Conservation (phyloP, 2,888 invertebrate species). For the Scaptomyza cyrtandrae region DNA sequence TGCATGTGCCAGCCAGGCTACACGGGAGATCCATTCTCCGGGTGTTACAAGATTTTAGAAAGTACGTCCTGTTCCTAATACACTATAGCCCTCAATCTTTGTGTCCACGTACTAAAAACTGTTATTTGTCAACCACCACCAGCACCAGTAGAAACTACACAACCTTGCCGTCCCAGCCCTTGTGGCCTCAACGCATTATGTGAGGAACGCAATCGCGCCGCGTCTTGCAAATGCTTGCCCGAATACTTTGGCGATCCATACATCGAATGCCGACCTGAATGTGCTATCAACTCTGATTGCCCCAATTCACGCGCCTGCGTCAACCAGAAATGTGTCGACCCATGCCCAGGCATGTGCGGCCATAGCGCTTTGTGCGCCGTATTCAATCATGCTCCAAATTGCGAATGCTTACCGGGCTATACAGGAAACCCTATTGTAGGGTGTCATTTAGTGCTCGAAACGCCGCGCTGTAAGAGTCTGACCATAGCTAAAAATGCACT, state of each 20-base stretch:
- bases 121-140: constrained; percentile 38
- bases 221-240: constrained; percentile 87
- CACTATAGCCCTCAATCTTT: not conserved
- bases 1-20: constrained; percentile 86
- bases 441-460: constrained; percentile 82
- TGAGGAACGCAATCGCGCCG: constrained; percentile 87
- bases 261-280: constrained; percentile 89
- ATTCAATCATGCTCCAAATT: constrained; percentile 88
- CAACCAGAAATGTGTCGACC: constrained; percentile 92
- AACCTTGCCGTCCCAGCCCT: constrained; percentile 88
- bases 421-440: constrained; percentile 87
- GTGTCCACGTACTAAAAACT: constrained; percentile 14
- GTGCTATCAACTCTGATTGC: constrained; percentile 88
- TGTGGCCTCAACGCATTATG: constrained; percentile 89
- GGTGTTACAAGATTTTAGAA: constrained; percentile 84
- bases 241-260: constrained; percentile 89
- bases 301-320: constrained; percentile 87
- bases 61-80: constrained; percentile 84
- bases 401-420: constrained; percentile 87
- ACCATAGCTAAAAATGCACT: constrained; percentile 5
- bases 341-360: constrained; percentile 93
- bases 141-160: constrained; percentile 85
- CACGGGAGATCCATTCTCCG: constrained; percentile 88
- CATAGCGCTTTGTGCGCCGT: constrained; percentile 90
- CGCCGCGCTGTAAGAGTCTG: constrained; percentile 80